Evolutionary conservation across 2,113 vertebrate genomes (phyloP), one percentile per base, ranked within the genome.

Genomic region (Ceyx margarethae): DNA sequence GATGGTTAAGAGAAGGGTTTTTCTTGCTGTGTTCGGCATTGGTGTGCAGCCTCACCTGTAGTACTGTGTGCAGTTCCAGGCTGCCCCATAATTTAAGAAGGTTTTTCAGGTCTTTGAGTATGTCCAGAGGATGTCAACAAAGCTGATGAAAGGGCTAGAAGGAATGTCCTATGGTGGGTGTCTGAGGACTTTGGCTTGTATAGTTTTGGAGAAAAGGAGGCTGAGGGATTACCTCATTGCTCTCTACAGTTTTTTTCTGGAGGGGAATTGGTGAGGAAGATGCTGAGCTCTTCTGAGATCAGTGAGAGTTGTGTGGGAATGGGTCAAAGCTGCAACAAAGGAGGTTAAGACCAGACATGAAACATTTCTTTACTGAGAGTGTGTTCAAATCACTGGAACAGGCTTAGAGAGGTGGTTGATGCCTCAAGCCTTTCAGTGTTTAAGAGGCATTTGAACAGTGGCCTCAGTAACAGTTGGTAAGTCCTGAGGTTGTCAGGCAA

Each of bases 81-180:
- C 37, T 37, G 37, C 6, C 22, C 8, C 19, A 13, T 26, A 61
- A 2, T 40, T 54, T 72, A 35, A 29, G 42, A 22, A 33, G 16
- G 22, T 11, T 18, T 5, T 43, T 53, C 5, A 20, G n/a, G 37
- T 65, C 4, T 22, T 54, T 4, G 9, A 58, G 33, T 50, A 50
- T 2, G 3, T 33, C 16, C 6, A 28, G 31, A 74, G 37, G 18
- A 58, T 8, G 10, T 23, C 33, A 54, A 4, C 23, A 54, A 26
- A 68, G 10, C 37, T 43, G 48, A 7, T 42, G 29, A 40, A 37
- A 48, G 45, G 31, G 12, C 61, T 74, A 33, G 13, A 81, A 13
- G 31, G 5, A 1, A 1, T 22, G 13, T 33, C 26, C 48, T 45
- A 0, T 73, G 21, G 42, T 29, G 37, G 58, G 25, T 4, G 2